Base-by-base conservation (phyloP, 2,888 invertebrate species). In the Drosophila pegasa region DNA sequence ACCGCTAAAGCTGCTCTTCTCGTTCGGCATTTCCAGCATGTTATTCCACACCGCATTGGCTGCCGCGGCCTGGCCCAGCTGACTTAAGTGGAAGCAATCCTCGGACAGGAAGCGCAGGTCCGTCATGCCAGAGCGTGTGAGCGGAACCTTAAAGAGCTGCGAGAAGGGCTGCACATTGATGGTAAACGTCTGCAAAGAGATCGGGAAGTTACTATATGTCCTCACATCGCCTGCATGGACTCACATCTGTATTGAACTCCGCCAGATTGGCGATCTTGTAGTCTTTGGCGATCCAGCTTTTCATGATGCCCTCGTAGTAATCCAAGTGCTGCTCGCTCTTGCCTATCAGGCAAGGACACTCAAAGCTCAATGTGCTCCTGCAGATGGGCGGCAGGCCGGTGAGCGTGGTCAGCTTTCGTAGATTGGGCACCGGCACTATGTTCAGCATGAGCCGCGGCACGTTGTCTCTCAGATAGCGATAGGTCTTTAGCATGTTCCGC, bases 1-100 rank as follows among this genome's bases (percentile, higher is more conserved):
- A 2, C 71, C 63, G 71, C 73, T 88, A 14, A 82, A 78, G 5
- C 55, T 57, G 3, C 92, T 87, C 87, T 95, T 95, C 37, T 92
- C 79, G 2, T 93, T 93, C 1, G 93, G 92, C 14, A 93, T 93
- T 87, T 94, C 93, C 62, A 95, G 74, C 90, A 95, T 92, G 75
- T 94, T 94, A 80, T 94, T 94, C 95, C 95, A 95, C 2, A 94
- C 78, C 12, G 93, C 92, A 81, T 94, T 94, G 18, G 94, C 92
- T 73, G 93, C 94, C 81, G 72, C 38, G 56, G 94, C 94, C 69
- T 94, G 93, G 16, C 93, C 92, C 76, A 93, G 94, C 84, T 95
- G 95, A 73, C 94, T 94, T 7, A 94, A 90, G 85, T 95, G 95
- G 76, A 95, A 95, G 86, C 95, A 95, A 85, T 95, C 95, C 37